Evolutionary conservation across 2,888 invertebrate genomes (phyloP).

Genomic region (Chironomus riparius): DNA sequence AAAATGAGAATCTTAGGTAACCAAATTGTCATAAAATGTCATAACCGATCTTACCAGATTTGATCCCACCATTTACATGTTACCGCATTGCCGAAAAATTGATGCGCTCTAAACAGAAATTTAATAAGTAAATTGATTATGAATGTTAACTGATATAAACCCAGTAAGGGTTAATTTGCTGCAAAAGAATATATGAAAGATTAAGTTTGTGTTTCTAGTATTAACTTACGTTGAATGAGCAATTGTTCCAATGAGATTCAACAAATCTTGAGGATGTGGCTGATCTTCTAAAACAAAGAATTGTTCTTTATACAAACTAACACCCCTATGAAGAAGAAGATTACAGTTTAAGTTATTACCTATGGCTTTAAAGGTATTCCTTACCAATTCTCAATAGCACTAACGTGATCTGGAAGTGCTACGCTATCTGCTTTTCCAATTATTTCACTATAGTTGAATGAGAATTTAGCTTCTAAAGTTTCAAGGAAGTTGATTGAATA

Average conservation of each 20-base stretch:
- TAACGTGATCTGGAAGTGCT: constrained; percentile 10
- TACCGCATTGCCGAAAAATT: constrained; percentile 1
- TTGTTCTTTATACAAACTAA: constrained; percentile 16
- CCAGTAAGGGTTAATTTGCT: too few species aligned
- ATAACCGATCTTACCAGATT: neutral
- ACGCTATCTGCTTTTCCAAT: neutral
- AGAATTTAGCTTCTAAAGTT: neutral
- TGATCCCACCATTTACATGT: constrained; percentile 7
- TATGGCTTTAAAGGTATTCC: neutral
- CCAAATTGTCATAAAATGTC: too few species aligned
- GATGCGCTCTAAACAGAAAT: neutral
- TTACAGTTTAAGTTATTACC: neutral
- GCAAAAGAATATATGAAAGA: neutral
- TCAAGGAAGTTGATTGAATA: neutral
- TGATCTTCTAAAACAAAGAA: neutral
- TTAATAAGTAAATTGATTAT: too few species aligned
- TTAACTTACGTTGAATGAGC: constrained; percentile 7
- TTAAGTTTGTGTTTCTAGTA: neutral
- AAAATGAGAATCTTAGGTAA: too few species aligned
- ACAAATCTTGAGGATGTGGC: neutral
- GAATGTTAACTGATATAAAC: too few species aligned
- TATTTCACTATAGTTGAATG: neutral
- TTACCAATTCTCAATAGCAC: neutral
- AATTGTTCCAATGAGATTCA: neutral
- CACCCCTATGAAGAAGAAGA: neutral